These are phyloP conservation scores for Sapajus apella DNA, from an alignment of 2,113 vertebrate genomes.

Conservation along the genomic window DNA sequence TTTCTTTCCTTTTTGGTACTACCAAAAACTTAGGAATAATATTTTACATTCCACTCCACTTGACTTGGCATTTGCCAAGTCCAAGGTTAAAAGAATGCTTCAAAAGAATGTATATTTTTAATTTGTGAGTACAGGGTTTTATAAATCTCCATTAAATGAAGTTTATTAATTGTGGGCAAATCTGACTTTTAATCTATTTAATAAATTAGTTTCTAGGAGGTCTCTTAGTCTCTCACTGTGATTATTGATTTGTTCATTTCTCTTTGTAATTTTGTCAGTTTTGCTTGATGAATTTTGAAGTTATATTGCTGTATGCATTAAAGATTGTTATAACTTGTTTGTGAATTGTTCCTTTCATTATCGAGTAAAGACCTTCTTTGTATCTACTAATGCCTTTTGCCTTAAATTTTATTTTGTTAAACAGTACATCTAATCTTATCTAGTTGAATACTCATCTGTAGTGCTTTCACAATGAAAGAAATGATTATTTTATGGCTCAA, in stretches of 20 bases:
- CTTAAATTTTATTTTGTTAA: constrained; percentile 50
- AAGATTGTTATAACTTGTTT: not conserved
- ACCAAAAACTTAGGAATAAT: not conserved
- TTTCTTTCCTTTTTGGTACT: not conserved
- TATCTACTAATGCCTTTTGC: not conserved
- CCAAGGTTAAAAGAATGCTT: not conserved
- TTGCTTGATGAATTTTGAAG: not conserved
- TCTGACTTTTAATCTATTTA: not conserved
- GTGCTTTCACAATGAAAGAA: constrained; percentile 57
- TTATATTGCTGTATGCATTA: not conserved
- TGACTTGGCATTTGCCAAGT: not conserved
- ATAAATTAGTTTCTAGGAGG: not conserved
- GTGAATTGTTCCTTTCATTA: not conserved
- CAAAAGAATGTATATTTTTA: not conserved
- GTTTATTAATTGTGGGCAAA: not conserved
- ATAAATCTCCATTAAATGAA: not conserved
- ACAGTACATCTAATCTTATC: constrained; percentile 31
- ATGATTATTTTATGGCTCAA: constrained; percentile 47
- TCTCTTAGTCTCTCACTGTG: not conserved
- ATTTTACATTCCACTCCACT: not conserved
- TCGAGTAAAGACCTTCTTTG: not conserved
- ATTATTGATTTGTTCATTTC: not conserved
- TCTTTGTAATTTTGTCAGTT: constrained; percentile 14
- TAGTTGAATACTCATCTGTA: constrained; percentile 46
- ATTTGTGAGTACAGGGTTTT: not conserved